Base-by-base conservation (phyloP, 1,140 invertebrate genomes). In the Argopecten irradians region DNA sequence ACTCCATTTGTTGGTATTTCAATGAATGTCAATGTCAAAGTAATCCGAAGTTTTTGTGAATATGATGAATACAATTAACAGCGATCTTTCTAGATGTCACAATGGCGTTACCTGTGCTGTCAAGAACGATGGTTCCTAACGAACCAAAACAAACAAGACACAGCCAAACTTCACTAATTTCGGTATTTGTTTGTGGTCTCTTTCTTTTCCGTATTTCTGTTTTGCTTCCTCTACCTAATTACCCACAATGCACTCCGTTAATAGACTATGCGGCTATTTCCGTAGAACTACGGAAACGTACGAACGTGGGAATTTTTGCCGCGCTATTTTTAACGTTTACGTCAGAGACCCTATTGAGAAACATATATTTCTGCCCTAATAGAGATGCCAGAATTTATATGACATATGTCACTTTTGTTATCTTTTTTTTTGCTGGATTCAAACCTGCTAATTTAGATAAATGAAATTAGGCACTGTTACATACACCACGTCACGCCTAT, bases 21-120 rank as follows among this genome's bases (percentile, higher is more conserved):
- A 71, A 71, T n/a, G 55, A 71, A 71, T 71, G 55, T 71, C 55
- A 71, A 71, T 71, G 55, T 71, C 55, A 71, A 71, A 71, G 28
- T 28, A 28, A 71, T 22, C 11, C 2, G 9, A 46, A 46, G 13
- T 46, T 46, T 1, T 19, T n/a, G 55, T 71, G 55, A 71, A 16
- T n/a, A 22, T 71, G 8, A 11, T 28, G 55, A 71, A 71, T n/a
- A 71, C 55, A 28, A 71, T 71, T 71, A 71, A 11, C 55, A n/a
- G 55, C 55, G 55, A 71, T 71, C 55, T 71, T 28, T n/a, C 13
- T 2, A 28, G 55, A 28, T 71, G 55, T 28, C 55, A 71, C 22
- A 28, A 22, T 71, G 55, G 55, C n/a, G 55, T n/a, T 16, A 71
- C 22, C 28, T 22, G 28, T 71, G 5, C 5, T 5, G n/a, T 28